A percentile compares a stretch with the other conserved stretches of the same genome.
phyloP scores from a whole-genome alignment of 2,888 invertebrate genomes.

The Hecatera dysodea region DNA sequence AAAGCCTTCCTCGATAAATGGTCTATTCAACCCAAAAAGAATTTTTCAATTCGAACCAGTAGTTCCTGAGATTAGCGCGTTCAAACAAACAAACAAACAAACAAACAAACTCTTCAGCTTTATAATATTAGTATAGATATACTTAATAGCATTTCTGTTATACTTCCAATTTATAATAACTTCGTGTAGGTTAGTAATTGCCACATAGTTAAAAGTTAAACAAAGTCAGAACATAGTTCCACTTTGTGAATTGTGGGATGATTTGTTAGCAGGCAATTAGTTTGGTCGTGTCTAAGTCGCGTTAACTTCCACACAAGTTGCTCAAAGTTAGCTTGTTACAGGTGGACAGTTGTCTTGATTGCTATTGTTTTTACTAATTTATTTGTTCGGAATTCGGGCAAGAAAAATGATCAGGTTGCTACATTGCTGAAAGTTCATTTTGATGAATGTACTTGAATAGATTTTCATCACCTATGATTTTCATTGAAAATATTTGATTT shows the following conservation, averaged over 20 bases:
- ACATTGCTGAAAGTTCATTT: slow-evolving; percentile 3
- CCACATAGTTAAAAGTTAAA: slow-evolving; percentile 45
- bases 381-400: neutral
- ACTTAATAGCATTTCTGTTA: neutral
- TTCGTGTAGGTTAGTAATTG: slow-evolving; percentile 23
- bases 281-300: slow-evolving; percentile 68
- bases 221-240: slow-evolving; percentile 49
- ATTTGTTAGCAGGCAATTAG: slow-evolving; percentile 70
- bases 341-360: slow-evolving; percentile 41
- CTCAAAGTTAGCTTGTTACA: slow-evolving; percentile 25
- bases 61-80: too few relatives aligned
- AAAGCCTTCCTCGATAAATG: too few relatives aligned
- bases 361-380: slow-evolving; percentile 33
- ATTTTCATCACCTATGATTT: neutral
- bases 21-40: too few relatives aligned
- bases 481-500: neutral
- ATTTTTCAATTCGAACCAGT: too few relatives aligned
- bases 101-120: too few relatives aligned
- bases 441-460: too few relatives aligned
- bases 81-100: too few relatives aligned
- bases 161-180: neutral
- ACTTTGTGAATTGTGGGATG: slow-evolving; percentile 49
- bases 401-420: slow-evolving; percentile 8
- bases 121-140: too few relatives aligned
- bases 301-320: slow-evolving; percentile 52